Base-by-base conservation (phyloP, 2,113 vertebrate species). In the Sceloporus tristichus region DNA sequence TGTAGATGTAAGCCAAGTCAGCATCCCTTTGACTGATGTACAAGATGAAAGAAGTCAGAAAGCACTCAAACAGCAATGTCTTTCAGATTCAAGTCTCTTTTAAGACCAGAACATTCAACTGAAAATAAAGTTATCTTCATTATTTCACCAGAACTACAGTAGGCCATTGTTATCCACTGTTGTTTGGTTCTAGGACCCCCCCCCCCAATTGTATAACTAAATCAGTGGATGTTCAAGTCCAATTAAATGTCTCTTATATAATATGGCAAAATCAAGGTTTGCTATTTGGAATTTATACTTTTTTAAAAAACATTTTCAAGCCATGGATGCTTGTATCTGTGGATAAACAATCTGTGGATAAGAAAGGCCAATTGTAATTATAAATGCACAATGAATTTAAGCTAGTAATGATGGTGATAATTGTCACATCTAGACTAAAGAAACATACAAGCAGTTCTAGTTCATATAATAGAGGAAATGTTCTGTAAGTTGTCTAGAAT, bases 401-500 rank as follows among this genome's bases (percentile, higher is more conserved):
- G 2, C 9, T 34, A 18, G 71, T 38, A 7, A 71, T 34, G 66
- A 23, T 11, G 42, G 56, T 27, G 34, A 10, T 34, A 74, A 42
- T 74, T 53, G 74, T 87, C 27, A 54, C 40, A 81, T 59, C 27
- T 3, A 25, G 38, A 34, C 14, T n/a, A 62, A 34, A 71, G 53
- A 34, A 23, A 8, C 48, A 90, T 27, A 65, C 76, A 42, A 79
- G 14, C 2, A 38, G 83, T 89, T 70, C 65, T 75, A 92, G 38
- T 73, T 1, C 19, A 11, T 65, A 29, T 0, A 40, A 48, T 34
- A 65, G 68, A 14, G 82, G 68, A 38, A 71, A 0, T 10, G 21
- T 38, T 65, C 54, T 23, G 34, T 59, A 81, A 48, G 79, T 94
- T 95, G 91, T 27, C 56, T 87, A 0, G 54, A 91, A 93, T 87